Base-by-base conservation (phyloP, 2,797 vertebrate genomes). In the Mormyrops attenuatus region DNA sequence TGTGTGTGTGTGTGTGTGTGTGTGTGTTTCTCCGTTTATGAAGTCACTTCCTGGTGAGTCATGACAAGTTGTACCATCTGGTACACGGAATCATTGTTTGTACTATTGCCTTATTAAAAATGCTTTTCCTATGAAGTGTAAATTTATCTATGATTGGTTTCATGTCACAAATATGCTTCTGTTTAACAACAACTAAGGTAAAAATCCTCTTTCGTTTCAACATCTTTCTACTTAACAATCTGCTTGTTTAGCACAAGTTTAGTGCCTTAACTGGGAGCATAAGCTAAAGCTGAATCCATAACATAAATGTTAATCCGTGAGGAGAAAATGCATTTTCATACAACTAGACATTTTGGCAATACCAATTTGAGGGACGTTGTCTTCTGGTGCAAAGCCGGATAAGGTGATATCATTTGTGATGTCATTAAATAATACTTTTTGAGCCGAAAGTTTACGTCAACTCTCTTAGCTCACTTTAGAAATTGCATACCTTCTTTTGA, bases 41-140 rank as follows among this genome's bases (percentile, higher is more conserved):
- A 26, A 52, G 20, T 85, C 82, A 85, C 44, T 85, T 85, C 82
- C 82, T 52, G 49, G 22, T 85, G 82, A 85, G 49, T 85, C 82
- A 85, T 15, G 49, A n/a, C 47, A 80, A 44, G 38, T 80, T 52
- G 26, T 49, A 22, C 22, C 82, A 11, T n/a, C 44, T 22, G 47
- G 20, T 3, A 85, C 6, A 5, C 9, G 11, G n/a, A 15, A 80
- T 85, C n/a, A 49, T 85, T 85, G 82, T 52, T 85, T 85, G 82
- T 52, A 49, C 82, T 52, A 13, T 52, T 52, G 7, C 44, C 22
- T 22, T 47, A n/a, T 49, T 85, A 44, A 52, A 85, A 50, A 9
- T 85, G 82, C 5, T 52, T 50, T 22, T 85, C 47, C 82, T 85
- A 8, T 50, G 22, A 30, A 41, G 82, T 30, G 2, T 85, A 80